Conservation (phyloP, 2,888 invertebrate species). For the Lordiphosa andalusiaca region DNA sequence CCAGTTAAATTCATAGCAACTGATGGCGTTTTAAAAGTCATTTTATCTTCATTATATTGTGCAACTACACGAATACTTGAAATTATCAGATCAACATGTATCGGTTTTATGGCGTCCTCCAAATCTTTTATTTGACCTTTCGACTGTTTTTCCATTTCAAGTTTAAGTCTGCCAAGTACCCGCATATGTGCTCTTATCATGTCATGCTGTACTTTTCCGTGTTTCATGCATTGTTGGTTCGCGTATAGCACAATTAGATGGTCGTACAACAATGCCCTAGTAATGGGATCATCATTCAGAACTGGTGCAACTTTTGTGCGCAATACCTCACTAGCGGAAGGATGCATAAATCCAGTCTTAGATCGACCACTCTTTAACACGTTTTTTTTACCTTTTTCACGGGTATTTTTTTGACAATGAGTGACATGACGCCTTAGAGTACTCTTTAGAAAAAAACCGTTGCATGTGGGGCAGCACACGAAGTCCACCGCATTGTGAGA, state of each 20-base stretch:
- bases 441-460: too few species aligned
- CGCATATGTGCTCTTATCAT: constrained; percentile 1
- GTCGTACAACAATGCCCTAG: constrained; percentile 1
- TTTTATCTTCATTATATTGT: not conserved
- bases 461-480: too few species aligned
- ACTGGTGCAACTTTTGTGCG: not conserved
- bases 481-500: too few species aligned
- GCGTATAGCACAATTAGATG: constrained; percentile 5
- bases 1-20: too few species aligned
- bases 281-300: constrained; percentile 3
- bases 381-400: too few species aligned
- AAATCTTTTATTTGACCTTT: not conserved
- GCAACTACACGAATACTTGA: not conserved
- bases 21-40: not conserved
- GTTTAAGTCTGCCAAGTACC: not conserved
- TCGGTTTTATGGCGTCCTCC: not conserved
- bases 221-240: constrained; percentile 3
- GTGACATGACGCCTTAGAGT: too few species aligned
- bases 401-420: too few species aligned
- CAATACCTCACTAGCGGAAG: too few species aligned
- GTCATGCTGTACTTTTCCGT: constrained; percentile 1
- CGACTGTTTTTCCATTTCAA: too few species aligned
- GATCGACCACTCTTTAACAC: too few species aligned
- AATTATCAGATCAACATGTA: not conserved
- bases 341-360: too few species aligned